Conservation (phyloP, 1,140 invertebrate species). For the Saccostrea glomerata region DNA sequence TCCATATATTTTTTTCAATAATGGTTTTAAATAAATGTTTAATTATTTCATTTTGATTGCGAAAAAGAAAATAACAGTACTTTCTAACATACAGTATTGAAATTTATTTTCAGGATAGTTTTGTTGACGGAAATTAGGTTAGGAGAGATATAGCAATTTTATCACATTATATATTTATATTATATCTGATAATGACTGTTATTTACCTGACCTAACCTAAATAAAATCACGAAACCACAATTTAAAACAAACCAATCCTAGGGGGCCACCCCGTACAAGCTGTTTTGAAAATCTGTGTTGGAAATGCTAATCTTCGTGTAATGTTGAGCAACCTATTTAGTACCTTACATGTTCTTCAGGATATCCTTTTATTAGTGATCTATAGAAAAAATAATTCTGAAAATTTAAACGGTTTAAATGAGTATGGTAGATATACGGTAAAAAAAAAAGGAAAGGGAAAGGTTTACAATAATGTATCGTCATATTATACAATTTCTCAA, state of each 20-base stretch:
- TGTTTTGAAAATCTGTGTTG: background rate
- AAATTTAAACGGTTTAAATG: background rate
- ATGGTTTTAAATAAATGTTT: background rate
- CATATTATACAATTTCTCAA: no score
- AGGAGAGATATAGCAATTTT: background rate
- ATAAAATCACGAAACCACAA: background rate
- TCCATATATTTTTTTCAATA: background rate
- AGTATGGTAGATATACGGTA: no score
- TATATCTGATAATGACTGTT: background rate
- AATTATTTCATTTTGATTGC: no score
- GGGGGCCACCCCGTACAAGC: background rate
- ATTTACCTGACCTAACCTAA: background rate
- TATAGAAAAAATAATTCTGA: background rate
- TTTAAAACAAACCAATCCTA: background rate
- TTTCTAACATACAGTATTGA: background rate
- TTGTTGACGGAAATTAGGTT: conserved; percentile 16
- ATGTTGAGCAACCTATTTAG: background rate
- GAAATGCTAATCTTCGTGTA: background rate
- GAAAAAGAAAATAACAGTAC: background rate
- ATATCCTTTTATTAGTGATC: background rate
- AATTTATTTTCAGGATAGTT: background rate
- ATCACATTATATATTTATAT: background rate
- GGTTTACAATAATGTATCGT: no score
- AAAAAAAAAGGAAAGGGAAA: no score
- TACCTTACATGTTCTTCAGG: background rate